A percentile compares a stretch with the other conserved stretches of the same genome.
Evolutionary conservation across 92 coral and sea anemone species (phyloP).

Genomic region (Actinernus sp.): DNA sequence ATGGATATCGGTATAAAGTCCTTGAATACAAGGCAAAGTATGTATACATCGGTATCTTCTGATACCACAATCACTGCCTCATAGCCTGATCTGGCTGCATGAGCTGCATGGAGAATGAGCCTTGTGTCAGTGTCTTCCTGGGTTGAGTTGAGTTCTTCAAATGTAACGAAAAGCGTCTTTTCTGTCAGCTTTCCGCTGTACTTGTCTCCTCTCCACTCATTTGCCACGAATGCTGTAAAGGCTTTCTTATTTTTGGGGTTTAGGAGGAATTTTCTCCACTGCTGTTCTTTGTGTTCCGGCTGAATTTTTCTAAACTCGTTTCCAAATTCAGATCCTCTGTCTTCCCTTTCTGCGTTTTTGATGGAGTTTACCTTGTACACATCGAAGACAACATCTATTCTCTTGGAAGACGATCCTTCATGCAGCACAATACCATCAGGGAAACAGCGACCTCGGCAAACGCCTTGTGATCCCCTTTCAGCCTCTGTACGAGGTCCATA

Average conservation of each 20-base stretch:
- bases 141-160: slow-evolving; percentile 22
- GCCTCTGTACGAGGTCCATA: slow-evolving; percentile 42
- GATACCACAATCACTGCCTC: slow-evolving; percentile 41
- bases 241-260: slow-evolving; percentile 53
- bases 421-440: slow-evolving; percentile 9
- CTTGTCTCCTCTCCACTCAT: slow-evolving; percentile 17
- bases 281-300: slow-evolving; percentile 45
- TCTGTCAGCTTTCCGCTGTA: slow-evolving; percentile 14
- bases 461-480: slow-evolving; percentile 39
- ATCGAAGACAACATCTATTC: slow-evolving; percentile 52
- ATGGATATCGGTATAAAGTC: slow-evolving; percentile 24
- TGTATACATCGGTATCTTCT: slow-evolving; percentile 47
- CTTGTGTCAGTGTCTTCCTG: slow-evolving; percentile 59
- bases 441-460: slow-evolving; percentile 31
- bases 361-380: slow-evolving; percentile 44
- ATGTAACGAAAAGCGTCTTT: slow-evolving; percentile 40
- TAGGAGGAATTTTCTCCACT: slow-evolving; percentile 59
- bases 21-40: slow-evolving; percentile 24
- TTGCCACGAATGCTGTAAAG: slow-evolving; percentile 48
- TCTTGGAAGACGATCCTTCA: slow-evolving; percentile 25
- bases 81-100: slow-evolving; percentile 41
- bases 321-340: slow-evolving; percentile 46
- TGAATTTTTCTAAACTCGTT: slow-evolving; percentile 44
- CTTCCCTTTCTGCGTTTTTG: slow-evolving; percentile 50
- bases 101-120: slow-evolving; percentile 31